Percentiles rank a stretch among this genome's conserved stretches.
These are phyloP conservation scores for Actenoides hombroni DNA, from an alignment of 2,113 vertebrate genomes.

Conservation along the genomic window DNA sequence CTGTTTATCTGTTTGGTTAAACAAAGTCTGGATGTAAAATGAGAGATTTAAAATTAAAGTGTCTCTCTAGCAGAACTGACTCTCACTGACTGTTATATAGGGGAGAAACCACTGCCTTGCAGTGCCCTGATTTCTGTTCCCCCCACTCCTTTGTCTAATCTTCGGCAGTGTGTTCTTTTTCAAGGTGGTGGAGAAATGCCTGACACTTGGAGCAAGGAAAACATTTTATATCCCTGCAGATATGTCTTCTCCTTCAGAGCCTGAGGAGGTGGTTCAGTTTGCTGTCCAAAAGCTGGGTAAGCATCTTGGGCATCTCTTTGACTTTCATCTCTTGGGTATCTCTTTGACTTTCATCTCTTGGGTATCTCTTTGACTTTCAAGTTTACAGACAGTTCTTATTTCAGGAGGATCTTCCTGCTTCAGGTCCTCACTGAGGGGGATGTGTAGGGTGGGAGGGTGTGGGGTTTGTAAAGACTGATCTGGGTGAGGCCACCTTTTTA, in stretches of 20 bases:
- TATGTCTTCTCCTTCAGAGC: slow-evolving; percentile 78
- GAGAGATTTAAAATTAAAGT: neutral
- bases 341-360: neutral
- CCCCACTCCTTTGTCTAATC: neutral
- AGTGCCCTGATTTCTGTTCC: too few species aligned
- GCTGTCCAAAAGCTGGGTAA: slow-evolving; percentile 82
- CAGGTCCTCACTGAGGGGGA: neutral
- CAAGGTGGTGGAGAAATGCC: slow-evolving; percentile 84
- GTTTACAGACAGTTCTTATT: neutral
- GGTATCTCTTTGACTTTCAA: neutral
- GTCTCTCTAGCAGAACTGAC: neutral
- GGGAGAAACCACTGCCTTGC: neutral
- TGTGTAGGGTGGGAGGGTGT: neutral
- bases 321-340: neutral
- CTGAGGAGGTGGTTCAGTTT: slow-evolving; percentile 79
- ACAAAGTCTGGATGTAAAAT: neutral
- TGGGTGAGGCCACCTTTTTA: neutral
- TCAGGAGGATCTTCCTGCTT: neutral
- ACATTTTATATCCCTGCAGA: slow-evolving; percentile 80
- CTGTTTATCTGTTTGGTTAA: neutral
- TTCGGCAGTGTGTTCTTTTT: neutral
- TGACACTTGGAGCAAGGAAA: slow-evolving; percentile 81
- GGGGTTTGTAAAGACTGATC: neutral
- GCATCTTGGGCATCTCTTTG: neutral
- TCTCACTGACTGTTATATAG: neutral